Conservation (phyloP, 2,888 invertebrate species). For the Augochlorella aurata region DNA sequence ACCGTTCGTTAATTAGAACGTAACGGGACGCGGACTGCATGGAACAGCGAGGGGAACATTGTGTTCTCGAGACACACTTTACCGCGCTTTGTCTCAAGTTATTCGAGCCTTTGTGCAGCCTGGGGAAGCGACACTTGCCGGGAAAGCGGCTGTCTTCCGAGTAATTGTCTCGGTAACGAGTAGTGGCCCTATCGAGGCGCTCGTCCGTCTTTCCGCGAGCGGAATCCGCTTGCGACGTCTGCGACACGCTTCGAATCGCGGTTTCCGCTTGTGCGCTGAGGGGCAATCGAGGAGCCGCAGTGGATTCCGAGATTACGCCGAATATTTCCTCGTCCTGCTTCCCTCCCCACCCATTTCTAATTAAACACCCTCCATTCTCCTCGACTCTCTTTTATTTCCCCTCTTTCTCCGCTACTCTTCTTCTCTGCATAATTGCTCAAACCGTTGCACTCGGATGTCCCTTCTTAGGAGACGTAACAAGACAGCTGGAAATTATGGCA, state of each 20-base stretch:
- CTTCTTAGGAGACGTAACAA: no score
- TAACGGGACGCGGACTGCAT: background rate
- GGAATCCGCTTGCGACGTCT: conserved; percentile 5
- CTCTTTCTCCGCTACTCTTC: no score
- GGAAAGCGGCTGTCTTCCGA: conserved; percentile 55
- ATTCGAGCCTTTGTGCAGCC: conserved; percentile 53
- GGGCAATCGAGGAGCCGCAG: background rate
- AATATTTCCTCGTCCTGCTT: background rate
- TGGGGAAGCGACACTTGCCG: conserved; percentile 63
- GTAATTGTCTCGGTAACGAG: conserved; percentile 60
- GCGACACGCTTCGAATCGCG: background rate
- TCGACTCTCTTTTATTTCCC: background rate
- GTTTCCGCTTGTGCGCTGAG: background rate
- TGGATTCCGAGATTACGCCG: background rate
- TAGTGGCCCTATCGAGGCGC: conserved; percentile 40
- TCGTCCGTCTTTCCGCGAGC: conserved; percentile 17
- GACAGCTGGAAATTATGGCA: no score
- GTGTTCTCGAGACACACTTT: conserved; percentile 42
- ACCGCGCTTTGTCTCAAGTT: conserved; percentile 41
- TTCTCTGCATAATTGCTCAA: no score
- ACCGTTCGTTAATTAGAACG: conserved; percentile 26
- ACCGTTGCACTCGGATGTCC: no score
- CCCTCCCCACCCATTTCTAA: background rate
- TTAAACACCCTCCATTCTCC: background rate
- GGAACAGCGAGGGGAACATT: conserved; percentile 27